Evolutionary conservation across 1,140 invertebrate genomes (phyloP).

Genomic region (Charaxes varanes): DNA sequence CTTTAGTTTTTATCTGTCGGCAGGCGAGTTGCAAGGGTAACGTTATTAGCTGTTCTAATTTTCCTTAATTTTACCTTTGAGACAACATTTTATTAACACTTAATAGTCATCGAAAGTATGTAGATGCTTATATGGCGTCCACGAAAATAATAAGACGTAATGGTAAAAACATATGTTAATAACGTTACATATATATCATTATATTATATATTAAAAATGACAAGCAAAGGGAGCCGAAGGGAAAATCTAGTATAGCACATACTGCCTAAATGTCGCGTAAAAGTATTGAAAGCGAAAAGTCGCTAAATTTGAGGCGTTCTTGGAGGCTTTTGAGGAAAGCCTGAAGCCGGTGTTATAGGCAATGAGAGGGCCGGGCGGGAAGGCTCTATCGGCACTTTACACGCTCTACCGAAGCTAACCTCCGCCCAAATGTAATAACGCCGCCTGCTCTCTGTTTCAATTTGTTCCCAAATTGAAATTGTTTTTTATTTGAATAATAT

Average conservation of each 20-base stretch:
- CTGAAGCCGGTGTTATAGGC: constrained; percentile 64
- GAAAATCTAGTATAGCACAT: constrained; percentile 15
- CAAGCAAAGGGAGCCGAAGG: not conserved
- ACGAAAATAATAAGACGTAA: no score
- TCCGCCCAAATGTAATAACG: constrained; percentile 70
- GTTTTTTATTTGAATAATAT: constrained; percentile 73
- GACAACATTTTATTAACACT: no score
- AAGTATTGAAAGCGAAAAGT: constrained; percentile 67
- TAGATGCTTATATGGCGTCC: no score
- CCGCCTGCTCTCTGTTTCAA: constrained; percentile 68
- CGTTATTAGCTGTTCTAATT: no score
- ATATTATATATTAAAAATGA: not conserved
- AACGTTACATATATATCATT: not conserved
- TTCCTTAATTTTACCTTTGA: no score
- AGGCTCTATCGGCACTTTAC: constrained; percentile 69
- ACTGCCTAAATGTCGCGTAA: constrained; percentile 59
- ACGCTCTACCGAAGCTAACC: constrained; percentile 67
- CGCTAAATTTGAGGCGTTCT: constrained; percentile 68
- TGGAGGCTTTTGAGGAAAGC: constrained; percentile 67
- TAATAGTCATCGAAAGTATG: no score
- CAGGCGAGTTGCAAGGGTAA: no score
- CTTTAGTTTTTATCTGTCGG: no score
- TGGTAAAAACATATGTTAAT: no score
- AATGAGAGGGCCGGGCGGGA: constrained; percentile 60
- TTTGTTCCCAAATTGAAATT: constrained; percentile 72